Percentiles rank a stretch among this genome's conserved stretches.
phyloP scores from a whole-genome alignment of 2,113 vertebrate genomes.

The Epinephelus lanceolatus region DNA sequence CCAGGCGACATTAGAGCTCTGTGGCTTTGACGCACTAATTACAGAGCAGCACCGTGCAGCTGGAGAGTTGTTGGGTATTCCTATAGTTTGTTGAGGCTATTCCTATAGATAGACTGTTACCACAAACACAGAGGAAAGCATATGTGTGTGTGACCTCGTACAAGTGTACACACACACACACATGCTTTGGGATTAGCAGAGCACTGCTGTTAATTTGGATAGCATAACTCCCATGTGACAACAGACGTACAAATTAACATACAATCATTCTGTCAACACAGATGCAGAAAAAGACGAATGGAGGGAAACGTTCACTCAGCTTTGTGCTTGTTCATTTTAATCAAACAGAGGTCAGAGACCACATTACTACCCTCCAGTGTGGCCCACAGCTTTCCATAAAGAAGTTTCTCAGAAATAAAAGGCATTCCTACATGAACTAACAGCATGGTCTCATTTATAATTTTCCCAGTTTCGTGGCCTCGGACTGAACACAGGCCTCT shows the following conservation, averaged over 20 bases:
- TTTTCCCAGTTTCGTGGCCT: background rate
- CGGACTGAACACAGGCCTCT: constrained; percentile 27
- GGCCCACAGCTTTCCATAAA: constrained; percentile 19
- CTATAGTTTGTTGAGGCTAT: constrained; percentile 46
- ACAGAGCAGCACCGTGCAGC: constrained; percentile 57
- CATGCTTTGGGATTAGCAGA: constrained; percentile 29
- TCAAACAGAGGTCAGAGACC: constrained; percentile 47
- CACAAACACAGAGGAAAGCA: constrained; percentile 32
- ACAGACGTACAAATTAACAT: constrained; percentile 60
- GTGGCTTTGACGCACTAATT: constrained; percentile 48
- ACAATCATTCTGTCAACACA: constrained; percentile 67
- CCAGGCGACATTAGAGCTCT: constrained; percentile 36
- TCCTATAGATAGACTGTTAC: constrained; percentile 49
- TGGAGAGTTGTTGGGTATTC: constrained; percentile 37
- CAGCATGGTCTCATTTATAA: constrained; percentile 6
- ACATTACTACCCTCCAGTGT: constrained; percentile 21
- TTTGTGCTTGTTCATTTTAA: constrained; percentile 36
- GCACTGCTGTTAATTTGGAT: constrained; percentile 55
- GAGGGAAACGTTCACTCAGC: constrained; percentile 52
- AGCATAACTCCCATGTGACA: constrained; percentile 56
- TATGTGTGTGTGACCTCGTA: background rate
- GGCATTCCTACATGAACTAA: constrained; percentile 28
- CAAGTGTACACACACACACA: constrained; percentile 16
- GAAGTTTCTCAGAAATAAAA: constrained; percentile 29
- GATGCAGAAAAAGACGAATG: constrained; percentile 55